Conservation (phyloP, 2,113 vertebrate genomes). For the Plestiodon gilberti region DNA sequence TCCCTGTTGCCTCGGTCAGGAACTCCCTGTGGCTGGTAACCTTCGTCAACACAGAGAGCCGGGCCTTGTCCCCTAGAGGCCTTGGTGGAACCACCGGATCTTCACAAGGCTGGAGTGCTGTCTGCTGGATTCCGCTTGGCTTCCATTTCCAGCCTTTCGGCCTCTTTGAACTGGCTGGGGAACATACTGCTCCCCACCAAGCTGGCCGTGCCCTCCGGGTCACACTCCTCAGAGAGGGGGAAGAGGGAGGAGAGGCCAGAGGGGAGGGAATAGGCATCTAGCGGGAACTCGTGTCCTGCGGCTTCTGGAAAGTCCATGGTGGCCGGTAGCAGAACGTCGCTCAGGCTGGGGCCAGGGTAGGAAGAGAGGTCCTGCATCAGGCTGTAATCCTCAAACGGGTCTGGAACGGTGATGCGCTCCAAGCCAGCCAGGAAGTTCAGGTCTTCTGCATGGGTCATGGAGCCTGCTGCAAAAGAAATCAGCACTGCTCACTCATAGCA, state of each 20-base stretch:
- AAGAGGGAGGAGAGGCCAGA: not conserved
- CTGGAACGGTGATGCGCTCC: slow-evolving; percentile 48
- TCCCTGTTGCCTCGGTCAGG: not conserved
- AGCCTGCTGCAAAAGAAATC: not conserved
- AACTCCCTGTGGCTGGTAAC: not conserved
- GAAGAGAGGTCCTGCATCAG: slow-evolving; percentile 44
- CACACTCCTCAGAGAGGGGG: not conserved
- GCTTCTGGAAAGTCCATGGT: not conserved
- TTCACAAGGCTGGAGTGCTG: not conserved
- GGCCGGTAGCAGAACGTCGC: slow-evolving; percentile 36
- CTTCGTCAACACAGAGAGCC: not conserved
- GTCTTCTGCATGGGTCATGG: slow-evolving; percentile 42
- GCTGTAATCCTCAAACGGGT: slow-evolving; percentile 53
- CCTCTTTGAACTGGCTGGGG: slow-evolving; percentile 66
- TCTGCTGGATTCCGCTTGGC: not conserved
- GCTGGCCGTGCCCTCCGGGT: slow-evolving; percentile 56
- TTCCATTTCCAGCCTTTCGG: slow-evolving; percentile 38
- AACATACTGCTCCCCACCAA: slow-evolving; percentile 72
- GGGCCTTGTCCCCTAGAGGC: not conserved
- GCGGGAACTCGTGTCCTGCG: not conserved
- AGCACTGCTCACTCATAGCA: not conserved
- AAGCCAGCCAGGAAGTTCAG: slow-evolving; percentile 31
- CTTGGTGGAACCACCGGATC: not conserved
- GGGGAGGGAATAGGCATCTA: not conserved
- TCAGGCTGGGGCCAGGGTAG: not conserved